These are phyloP conservation scores for Eubasilissa splendida DNA, from an alignment of 2,888 invertebrate species.

Conservation along the genomic window DNA sequence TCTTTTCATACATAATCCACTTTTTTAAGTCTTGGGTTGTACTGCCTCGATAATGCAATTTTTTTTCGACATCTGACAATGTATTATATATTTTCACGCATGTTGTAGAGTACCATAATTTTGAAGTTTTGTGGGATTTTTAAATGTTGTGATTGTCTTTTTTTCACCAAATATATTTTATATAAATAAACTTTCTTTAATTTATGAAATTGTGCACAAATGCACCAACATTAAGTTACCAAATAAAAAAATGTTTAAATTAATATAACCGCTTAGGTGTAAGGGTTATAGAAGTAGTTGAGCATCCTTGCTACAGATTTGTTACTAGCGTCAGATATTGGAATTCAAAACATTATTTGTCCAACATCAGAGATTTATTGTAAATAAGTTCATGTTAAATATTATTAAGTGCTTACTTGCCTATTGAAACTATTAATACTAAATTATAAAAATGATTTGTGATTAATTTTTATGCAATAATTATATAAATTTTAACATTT, in stretches of 20 bases:
- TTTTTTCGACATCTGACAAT: too few species aligned
- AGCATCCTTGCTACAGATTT: constrained; percentile 19
- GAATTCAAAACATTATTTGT: background rate
- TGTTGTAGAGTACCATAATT: too few species aligned
- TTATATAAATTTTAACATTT: background rate
- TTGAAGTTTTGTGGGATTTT: too few species aligned
- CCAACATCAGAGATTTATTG: constrained; percentile 26
- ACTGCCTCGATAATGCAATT: too few species aligned
- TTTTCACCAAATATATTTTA: too few species aligned
- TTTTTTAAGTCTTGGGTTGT: too few species aligned
- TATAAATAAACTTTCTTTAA: too few species aligned
- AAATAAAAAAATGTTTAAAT: background rate
- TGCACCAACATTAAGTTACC: constrained; percentile 11
- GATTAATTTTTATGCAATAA: constrained; percentile 17
- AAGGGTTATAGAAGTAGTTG: constrained; percentile 10
- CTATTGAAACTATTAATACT: background rate
- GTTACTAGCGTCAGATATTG: constrained; percentile 21
- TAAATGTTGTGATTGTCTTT: too few species aligned
- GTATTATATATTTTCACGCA: too few species aligned
- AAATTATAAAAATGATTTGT: background rate
- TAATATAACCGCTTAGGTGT: constrained; percentile 11
- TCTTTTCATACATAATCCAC: too few species aligned
- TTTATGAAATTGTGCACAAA: background rate
- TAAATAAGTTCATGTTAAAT: constrained; percentile 27
- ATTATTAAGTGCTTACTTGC: constrained; percentile 32